Evolutionary conservation across 2,888 invertebrate species (phyloP).

Genomic region (Lycia hirtaria): DNA sequence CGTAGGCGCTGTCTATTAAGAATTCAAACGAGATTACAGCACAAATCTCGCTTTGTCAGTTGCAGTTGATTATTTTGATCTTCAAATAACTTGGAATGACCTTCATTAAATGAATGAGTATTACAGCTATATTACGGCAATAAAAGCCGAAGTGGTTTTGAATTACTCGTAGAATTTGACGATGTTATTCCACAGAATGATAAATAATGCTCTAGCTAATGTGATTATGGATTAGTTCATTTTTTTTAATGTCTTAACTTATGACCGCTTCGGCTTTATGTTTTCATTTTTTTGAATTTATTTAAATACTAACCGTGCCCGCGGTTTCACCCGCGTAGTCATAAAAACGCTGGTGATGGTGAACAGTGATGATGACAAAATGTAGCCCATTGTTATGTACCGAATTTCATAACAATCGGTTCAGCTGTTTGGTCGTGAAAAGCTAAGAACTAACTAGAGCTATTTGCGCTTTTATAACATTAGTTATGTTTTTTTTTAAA

Average conservation of each 20-base stretch:
- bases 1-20: constrained; percentile 49
- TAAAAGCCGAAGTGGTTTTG: constrained; percentile 16
- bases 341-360: no score
- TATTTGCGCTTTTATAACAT: no score
- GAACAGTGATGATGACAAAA: no score
- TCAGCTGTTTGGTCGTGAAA: no score
- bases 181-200: constrained; percentile 1
- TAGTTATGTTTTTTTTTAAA: no score
- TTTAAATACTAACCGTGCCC: no score
- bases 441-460: no score
- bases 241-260: neutral
- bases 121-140: constrained; percentile 14
- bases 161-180: constrained; percentile 29
- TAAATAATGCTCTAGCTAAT: neutral
- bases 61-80: constrained; percentile 21
- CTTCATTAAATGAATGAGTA: constrained; percentile 20
- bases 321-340: no score
- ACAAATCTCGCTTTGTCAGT: constrained; percentile 28
- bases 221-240: neutral
- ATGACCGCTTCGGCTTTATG: neutral
- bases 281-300: neutral
- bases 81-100: constrained; percentile 17
- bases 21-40: constrained; percentile 45
- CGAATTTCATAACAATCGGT: no score
- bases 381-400: no score